Conservation (phyloP, 2,113 vertebrate genomes). For the Oryctolagus cuniculus region DNA sequence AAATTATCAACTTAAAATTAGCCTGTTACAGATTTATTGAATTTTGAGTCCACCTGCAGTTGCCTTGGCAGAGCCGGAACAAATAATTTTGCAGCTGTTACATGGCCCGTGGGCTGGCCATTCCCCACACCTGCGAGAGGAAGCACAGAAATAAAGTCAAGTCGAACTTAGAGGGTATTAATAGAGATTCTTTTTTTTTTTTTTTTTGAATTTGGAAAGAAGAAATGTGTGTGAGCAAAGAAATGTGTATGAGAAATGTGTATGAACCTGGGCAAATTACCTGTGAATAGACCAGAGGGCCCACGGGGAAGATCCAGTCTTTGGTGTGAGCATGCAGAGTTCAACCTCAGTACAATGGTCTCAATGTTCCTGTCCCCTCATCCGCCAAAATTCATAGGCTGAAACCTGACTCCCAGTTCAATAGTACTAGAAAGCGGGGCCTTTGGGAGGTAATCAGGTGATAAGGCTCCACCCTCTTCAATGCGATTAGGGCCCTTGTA, state of each 20-base stretch:
- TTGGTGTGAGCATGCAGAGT: rapidly evolving
- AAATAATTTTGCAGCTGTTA: too few relatives aligned
- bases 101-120: too few relatives aligned
- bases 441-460: neutral
- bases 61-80: too few relatives aligned
- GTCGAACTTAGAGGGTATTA: neutral
- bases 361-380: neutral
- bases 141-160: neutral
- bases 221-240: neutral
- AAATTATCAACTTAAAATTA: too few relatives aligned
- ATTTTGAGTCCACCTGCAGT: too few relatives aligned
- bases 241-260: neutral
- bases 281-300: neutral
- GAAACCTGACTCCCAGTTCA: neutral
- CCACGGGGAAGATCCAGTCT: neutral
- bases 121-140: neutral
- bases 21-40: too few relatives aligned
- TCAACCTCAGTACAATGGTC: rapidly evolving
- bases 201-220: neutral
- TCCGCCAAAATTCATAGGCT: too few relatives aligned
- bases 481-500: neutral
- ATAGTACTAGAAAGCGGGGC: neutral
- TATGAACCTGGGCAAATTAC: neutral
- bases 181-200: neutral
- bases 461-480: too few relatives aligned